Evolutionary conservation across 2,888 invertebrate species (phyloP).

Genomic region (Pollenia labialis): DNA sequence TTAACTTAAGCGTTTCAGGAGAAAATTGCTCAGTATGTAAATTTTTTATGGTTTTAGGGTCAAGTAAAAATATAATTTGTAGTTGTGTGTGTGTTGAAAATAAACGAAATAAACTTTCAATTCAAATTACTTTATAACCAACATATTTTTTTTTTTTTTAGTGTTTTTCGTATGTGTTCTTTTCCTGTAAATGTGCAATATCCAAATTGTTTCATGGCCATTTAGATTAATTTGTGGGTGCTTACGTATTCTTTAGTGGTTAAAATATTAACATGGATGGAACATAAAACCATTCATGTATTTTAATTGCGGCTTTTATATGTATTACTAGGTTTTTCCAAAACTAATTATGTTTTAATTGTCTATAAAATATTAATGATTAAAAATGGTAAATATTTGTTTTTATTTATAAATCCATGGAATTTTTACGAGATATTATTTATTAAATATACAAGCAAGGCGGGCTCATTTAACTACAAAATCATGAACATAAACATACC

Average conservation of each 20-base stretch:
- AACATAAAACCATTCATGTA: conserved; percentile 50
- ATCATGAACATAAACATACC: no score
- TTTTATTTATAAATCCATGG: not conserved
- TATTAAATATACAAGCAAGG: not conserved
- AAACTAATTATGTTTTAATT: conserved; percentile 70
- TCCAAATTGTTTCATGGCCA: conserved; percentile 15
- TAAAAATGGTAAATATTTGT: conserved; percentile 24
- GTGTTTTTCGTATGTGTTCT: conserved; percentile 15
- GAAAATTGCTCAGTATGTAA: no score
- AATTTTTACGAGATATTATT: not conserved
- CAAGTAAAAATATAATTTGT: no score
- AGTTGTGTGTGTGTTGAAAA: no score
- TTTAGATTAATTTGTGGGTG: not conserved
- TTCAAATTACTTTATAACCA: not conserved
- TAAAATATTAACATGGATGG: conserved; percentile 7
- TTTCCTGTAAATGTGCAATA: conserved; percentile 27
- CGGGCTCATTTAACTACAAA: no score
- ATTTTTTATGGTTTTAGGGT: no score
- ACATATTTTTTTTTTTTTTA: conserved; percentile 16
- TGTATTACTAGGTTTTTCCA: conserved; percentile 35
- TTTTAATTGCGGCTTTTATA: conserved; percentile 70
- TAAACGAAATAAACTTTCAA: no score
- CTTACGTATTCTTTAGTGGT: conserved; percentile 36
- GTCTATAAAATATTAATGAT: conserved; percentile 61
- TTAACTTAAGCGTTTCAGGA: no score